These are phyloP conservation scores for Baronia brevicornis DNA, from an alignment of 2,888 invertebrate species.

Conservation along the genomic window DNA sequence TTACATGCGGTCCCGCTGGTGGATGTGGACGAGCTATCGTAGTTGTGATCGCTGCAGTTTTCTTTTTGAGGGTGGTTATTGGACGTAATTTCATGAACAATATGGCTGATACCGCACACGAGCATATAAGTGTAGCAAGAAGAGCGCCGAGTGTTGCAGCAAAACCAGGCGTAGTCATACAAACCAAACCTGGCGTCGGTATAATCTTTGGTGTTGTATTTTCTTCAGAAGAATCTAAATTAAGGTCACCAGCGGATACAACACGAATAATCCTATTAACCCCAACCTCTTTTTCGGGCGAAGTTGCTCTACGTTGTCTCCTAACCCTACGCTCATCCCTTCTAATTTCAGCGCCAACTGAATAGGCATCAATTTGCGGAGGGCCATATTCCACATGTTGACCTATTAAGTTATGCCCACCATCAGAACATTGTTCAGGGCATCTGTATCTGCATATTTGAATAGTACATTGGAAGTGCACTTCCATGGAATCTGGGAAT, in stretches of 20 bases:
- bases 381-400: constrained; percentile 83
- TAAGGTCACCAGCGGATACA: constrained; percentile 91
- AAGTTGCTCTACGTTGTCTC: constrained; percentile 77
- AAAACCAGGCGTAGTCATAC: constrained; percentile 96
- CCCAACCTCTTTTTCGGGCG: constrained; percentile 88
- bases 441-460: constrained; percentile 95
- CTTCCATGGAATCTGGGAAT: constrained; percentile 97
- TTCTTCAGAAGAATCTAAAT: constrained; percentile 87
- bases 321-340: constrained; percentile 84
- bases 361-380: constrained; percentile 74
- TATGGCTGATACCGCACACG: constrained; percentile 90
- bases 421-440: constrained; percentile 92
- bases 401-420: constrained; percentile 61
- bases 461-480: constrained; percentile 96
- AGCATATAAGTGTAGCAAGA: constrained; percentile 86
- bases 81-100: constrained; percentile 88
- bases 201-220: constrained; percentile 70
- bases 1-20: constrained; percentile 57
- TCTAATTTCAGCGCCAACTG: constrained; percentile 79
- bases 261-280: constrained; percentile 92
- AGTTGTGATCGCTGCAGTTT: constrained; percentile 67
- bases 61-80: constrained; percentile 74
- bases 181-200: constrained; percentile 86
- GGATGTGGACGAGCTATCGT: constrained; percentile 66
- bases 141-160: constrained; percentile 89